These are phyloP conservation scores for Aleiodes testaceus DNA, from an alignment of 2,888 invertebrate genomes.

Conservation along the genomic window DNA sequence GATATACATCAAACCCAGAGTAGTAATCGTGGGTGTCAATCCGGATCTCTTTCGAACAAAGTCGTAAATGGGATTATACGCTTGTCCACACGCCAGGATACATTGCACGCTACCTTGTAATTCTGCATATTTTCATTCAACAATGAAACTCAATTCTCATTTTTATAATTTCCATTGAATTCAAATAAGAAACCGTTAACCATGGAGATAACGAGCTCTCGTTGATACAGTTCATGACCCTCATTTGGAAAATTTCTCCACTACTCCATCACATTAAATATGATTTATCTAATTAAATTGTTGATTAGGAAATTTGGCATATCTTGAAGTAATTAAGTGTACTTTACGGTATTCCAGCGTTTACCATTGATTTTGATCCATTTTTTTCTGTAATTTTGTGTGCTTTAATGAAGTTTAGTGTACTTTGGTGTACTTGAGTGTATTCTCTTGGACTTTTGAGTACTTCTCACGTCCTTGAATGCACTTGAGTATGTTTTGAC, in stretches of 20 bases:
- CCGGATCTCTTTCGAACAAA: constrained; percentile 23
- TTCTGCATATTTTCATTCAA: constrained; percentile 11
- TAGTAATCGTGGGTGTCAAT: constrained; percentile 32
- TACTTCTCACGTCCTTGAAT: no score
- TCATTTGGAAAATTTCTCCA: constrained; percentile 21
- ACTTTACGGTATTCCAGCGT: no score
- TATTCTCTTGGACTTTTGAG: no score
- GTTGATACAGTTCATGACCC: constrained; percentile 58
- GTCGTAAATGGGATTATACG: constrained; percentile 42
- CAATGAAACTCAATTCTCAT: constrained; percentile 9
- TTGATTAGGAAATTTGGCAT: no score
- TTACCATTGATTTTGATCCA: no score
- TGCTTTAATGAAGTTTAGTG: no score
- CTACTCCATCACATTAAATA: not conserved
- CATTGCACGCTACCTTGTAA: not conserved
- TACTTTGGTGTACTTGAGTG: no score
- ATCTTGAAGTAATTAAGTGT: no score
- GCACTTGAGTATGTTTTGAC: no score
- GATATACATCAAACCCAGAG: constrained; percentile 19
- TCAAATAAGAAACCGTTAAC: not conserved
- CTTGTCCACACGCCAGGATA: constrained; percentile 37
- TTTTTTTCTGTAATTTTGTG: no score
- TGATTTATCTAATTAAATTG: not conserved
- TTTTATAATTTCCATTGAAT: constrained; percentile 5
- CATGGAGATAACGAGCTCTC: constrained; percentile 30